Evolutionary conservation across 1,140 invertebrate genomes (phyloP), one percentile per base, ranked within the genome.

Genomic region (Neodiprion virginianus): DNA sequence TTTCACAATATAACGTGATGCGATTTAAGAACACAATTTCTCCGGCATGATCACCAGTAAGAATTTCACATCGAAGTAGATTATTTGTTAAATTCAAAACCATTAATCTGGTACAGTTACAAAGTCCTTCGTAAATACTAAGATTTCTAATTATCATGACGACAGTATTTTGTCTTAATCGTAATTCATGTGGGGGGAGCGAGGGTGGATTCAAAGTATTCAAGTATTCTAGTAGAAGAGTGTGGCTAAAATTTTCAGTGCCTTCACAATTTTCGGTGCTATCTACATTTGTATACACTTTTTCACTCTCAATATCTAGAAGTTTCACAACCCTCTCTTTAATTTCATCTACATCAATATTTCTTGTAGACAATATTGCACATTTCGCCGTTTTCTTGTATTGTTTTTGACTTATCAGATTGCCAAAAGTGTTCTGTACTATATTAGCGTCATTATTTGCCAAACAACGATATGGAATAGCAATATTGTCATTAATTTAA

Each of bases 321-420:
- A 75, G 71, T 50, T 73, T 61, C 21, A 78, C 53, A 48, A 76
- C 74, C 40, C 11, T n/a, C 11, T 74, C 61, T 47, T 78, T 79
- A 9, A 78, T 78, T 49, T 69, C 68, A 10, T 76, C 68, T 0
- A 79, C 77, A 69, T 76, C 72, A n/a, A 73, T 50, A 69, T 76
- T 78, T 49, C 77, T 66, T 0, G 77, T 47, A 1, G 76, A 71
- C 8, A 77, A 65, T 12, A 78, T 78, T 69, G 77, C 78, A 14
- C 71, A 73, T 14, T 72, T 48, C 40, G 76, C n/a, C 8, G 73
- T 28, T 70, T 72, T 53, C 28, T 69, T 8, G 72, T 69, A 77
- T 40, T 48, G 47, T 72, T 77, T 72, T 40, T 48, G 28, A 40
- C 28, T 74, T 12, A 77, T 65, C 7, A 77, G 49, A 10, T 69